A percentile compares a stretch with the other conserved stretches of the same genome.
Evolutionary conservation across 2,888 invertebrate genomes (phyloP).

Genomic region (Stictocephala bisonia): DNA sequence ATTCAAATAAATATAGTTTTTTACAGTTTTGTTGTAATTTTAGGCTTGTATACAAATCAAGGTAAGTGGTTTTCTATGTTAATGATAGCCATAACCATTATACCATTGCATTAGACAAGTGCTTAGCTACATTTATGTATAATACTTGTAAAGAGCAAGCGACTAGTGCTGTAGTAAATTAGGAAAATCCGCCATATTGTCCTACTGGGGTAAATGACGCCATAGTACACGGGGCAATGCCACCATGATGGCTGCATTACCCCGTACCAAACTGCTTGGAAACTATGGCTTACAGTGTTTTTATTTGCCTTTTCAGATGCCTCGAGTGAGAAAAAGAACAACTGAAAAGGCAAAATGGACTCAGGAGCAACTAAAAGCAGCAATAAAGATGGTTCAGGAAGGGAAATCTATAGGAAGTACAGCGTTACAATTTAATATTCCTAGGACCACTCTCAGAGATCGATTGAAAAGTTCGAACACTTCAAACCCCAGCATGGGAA

Average conservation of each 20-base stretch:
- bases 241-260: not conserved
- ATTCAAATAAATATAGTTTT: too few relatives aligned
- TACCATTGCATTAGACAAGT: too few relatives aligned
- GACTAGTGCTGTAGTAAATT: too few relatives aligned
- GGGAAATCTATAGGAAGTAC: constrained; percentile 5
- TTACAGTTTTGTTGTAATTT: too few relatives aligned
- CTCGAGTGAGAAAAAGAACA: not conserved
- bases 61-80: too few relatives aligned
- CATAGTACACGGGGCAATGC: not conserved
- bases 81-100: too few relatives aligned
- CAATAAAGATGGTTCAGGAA: too few relatives aligned
- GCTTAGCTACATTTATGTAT: too few relatives aligned
- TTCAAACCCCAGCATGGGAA: not conserved
- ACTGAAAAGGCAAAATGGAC: constrained; percentile 30
- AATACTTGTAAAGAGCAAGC: too few relatives aligned
- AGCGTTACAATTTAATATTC: constrained; percentile 7
- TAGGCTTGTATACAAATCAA: too few relatives aligned
- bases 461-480: not conserved
- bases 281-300: not conserved
- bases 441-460: constrained; percentile 11
- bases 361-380: constrained; percentile 5
- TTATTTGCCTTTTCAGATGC: constrained; percentile 15
- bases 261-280: not conserved
- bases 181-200: constrained; percentile 21
- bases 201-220: not conserved